A percentile compares a stretch with the other conserved stretches of the same genome.
Evolutionary conservation across 1,140 invertebrate genomes (phyloP).

Genomic region (Venturia canescens): DNA sequence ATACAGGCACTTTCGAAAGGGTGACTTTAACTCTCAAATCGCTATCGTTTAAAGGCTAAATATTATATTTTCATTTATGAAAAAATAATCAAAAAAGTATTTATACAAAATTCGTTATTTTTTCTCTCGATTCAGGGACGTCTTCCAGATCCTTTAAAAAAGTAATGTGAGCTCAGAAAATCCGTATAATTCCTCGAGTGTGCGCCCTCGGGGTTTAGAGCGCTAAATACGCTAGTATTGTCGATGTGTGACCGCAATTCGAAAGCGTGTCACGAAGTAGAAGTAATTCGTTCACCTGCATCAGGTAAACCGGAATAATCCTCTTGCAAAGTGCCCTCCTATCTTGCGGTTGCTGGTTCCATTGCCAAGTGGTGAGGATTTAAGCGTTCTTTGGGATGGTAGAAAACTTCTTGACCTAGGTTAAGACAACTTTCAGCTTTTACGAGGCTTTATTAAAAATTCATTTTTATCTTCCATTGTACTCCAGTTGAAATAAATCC

Average conservation of each 20-base stretch:
- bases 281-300: conserved; percentile 44
- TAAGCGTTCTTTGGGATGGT: conserved; percentile 28
- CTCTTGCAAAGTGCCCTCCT: conserved; percentile 43
- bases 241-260: conserved; percentile 35
- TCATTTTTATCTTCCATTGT: background rate
- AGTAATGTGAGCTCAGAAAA: background rate
- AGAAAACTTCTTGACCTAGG: conserved; percentile 28
- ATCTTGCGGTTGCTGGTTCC: conserved; percentile 13
- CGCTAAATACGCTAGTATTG: background rate
- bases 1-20: too few relatives aligned
- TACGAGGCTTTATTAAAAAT: background rate
- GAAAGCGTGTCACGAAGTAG: conserved; percentile 37
- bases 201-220: background rate
- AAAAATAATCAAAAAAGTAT: too few relatives aligned
- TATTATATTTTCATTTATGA: too few relatives aligned
- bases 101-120: too few relatives aligned
- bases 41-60: too few relatives aligned
- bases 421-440: background rate
- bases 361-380: conserved; percentile 21
- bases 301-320: conserved; percentile 46
- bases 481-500: background rate
- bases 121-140: too few relatives aligned
- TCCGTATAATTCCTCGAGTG: background rate
- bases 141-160: background rate
- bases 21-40: too few relatives aligned